Evolutionary conservation across 1,140 invertebrate species (phyloP).

Genomic region (Cyphomyrmex costatus): DNA sequence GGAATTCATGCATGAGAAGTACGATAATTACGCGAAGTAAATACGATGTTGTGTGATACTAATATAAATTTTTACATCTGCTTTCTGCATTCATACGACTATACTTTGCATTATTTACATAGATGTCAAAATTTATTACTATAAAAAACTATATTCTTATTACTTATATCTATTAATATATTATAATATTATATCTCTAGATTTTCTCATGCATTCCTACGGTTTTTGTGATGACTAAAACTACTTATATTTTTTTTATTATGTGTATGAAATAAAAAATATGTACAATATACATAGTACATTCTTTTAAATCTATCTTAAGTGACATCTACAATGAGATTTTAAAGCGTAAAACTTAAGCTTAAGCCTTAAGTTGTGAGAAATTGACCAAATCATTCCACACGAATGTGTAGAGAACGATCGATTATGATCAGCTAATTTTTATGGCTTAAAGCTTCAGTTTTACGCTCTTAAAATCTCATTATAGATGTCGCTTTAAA

Average conservation of each 20-base stretch:
- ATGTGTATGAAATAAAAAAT: neutral
- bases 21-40: neutral
- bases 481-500: too few species aligned
- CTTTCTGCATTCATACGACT: neutral
- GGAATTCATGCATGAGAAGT: neutral
- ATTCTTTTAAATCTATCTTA: neutral
- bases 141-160: neutral
- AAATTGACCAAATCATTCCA: too few species aligned
- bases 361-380: too few species aligned
- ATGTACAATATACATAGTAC: neutral
- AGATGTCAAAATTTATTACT: neutral
- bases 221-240: neutral
- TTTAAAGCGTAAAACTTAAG: too few species aligned
- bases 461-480: too few species aligned
- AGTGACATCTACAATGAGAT: too few species aligned
- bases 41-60: slow-evolving; percentile 21
- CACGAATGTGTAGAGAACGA: too few species aligned
- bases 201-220: neutral
- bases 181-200: neutral
- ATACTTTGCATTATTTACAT: neutral
- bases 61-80: neutral
- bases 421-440: too few species aligned
- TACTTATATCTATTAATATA: neutral
- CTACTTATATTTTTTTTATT: neutral
- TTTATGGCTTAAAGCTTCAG: too few species aligned